Percentiles rank a stretch among this genome's conserved stretches.
Evolutionary conservation across 2,797 vertebrate genomes (phyloP).

Genomic region (Meriones psammophilus): DNA sequence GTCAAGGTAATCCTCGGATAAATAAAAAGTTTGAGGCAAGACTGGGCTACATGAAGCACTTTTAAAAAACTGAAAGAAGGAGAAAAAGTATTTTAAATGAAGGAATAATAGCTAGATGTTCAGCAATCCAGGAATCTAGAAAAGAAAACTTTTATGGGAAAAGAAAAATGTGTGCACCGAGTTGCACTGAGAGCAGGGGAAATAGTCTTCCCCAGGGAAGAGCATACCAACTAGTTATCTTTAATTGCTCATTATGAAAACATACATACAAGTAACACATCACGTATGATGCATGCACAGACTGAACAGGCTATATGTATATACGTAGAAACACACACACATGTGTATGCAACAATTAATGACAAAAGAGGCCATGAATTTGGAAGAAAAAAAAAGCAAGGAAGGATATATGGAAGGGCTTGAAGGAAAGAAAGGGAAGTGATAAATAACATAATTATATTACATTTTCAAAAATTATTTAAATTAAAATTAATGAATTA

Average conservation of each 20-base stretch:
- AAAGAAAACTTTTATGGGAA: constrained; percentile 7
- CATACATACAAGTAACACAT: background rate
- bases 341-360: background rate
- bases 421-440: background rate
- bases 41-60: background rate
- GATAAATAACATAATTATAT: background rate
- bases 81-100: background rate
- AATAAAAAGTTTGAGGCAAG: background rate
- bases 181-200: background rate
- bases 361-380: background rate
- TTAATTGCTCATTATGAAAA: background rate
- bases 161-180: background rate
- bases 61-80: background rate
- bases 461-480: background rate
- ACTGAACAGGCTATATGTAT: background rate
- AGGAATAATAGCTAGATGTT: background rate
- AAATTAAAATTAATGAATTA: background rate
- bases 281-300: too few relatives aligned
- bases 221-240: background rate
- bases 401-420: background rate
- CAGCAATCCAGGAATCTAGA: background rate
- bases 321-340: background rate
- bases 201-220: background rate
- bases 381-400: background rate
- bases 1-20: background rate